These are phyloP conservation scores for Pseudonaja textilis DNA, from an alignment of 2,113 vertebrate species.

Conservation along the genomic window DNA sequence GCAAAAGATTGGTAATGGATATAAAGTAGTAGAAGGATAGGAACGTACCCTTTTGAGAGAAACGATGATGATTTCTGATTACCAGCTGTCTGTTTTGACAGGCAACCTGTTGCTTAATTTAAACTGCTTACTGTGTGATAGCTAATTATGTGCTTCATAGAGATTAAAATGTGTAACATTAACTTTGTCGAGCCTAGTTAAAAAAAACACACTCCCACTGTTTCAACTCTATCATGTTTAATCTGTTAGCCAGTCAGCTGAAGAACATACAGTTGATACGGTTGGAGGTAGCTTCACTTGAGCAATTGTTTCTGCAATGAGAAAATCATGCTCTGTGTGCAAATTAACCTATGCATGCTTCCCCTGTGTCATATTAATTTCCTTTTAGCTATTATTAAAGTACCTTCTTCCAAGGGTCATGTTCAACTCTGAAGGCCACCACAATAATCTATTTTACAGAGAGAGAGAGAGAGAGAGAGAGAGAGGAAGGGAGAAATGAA, in stretches of 20 bases:
- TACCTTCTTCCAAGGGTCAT: background rate
- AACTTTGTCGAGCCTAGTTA: background rate
- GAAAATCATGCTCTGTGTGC: background rate
- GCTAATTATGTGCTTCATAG: slow-evolving; percentile 15
- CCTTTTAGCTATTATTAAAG: slow-evolving; percentile 6
- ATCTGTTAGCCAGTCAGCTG: slow-evolving; percentile 13
- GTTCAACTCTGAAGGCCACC: background rate
- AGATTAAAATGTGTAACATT: slow-evolving; percentile 8
- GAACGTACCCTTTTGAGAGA: background rate
- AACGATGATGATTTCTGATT: slow-evolving; percentile 13
- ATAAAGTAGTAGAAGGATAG: background rate
- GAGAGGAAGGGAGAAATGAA: background rate
- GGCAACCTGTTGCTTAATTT: slow-evolving; percentile 7
- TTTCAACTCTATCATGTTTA: slow-evolving; percentile 17
- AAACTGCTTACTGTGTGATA: slow-evolving; percentile 10
- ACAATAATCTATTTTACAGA: background rate
- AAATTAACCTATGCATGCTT: slow-evolving; percentile 16
- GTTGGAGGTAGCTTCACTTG: background rate
- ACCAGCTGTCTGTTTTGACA: slow-evolving; percentile 1
- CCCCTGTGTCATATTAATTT: background rate
- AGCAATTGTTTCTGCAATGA: slow-evolving; percentile 3
- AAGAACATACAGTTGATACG: background rate
- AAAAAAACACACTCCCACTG: background rate
- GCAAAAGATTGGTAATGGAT: background rate
- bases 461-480: no score